Conservation (phyloP, 2,113 vertebrate genomes). For the human (Homo sapiens) region GRCh38 chrX:124825501-124826000, state of each 20-base stretch:
- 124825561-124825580: not conserved
- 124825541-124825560: not conserved
- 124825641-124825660: not conserved
- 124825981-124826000: constrained; percentile 30
- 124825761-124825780: not conserved
- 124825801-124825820: not conserved
- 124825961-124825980: not conserved
- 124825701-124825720: not conserved
- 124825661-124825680: not conserved
- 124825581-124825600: constrained; percentile 20
- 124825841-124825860: constrained; percentile 36
- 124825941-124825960: not conserved
- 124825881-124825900: not conserved
- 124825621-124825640: not conserved
- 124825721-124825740: not conserved
- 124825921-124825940: not conserved
- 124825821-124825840: not conserved
- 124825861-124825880: constrained; percentile 23
- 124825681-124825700: not conserved
- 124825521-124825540: not conserved
- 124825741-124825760: not conserved
- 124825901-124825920: not conserved
- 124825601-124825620: constrained; percentile 40
- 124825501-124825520: not conserved
- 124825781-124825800: not conserved